Evolutionary conservation across 2,888 invertebrate genomes (phyloP), one percentile per base, ranked within the genome.

Genomic region (Cartodere bifasciata): DNA sequence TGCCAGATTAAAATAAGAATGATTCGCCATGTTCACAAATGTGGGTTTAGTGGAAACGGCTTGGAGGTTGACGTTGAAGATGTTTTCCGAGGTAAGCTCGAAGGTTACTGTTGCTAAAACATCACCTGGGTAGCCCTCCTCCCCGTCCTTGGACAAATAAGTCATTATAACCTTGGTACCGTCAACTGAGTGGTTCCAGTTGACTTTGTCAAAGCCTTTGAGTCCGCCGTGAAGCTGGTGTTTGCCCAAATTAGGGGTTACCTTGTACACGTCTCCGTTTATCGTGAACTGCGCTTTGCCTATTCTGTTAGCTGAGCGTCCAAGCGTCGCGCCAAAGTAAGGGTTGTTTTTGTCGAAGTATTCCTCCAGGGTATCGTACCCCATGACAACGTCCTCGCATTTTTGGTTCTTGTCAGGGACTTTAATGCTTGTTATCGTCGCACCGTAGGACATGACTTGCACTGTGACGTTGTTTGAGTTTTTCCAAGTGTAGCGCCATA

Each of bases 91-190:
- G 4, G 71, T 75, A 12, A 91, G 65, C 42, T 72, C 70, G 50
- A 80, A 91, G 0, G 66, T 65, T 1, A 80, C 71, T 24, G 74
- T 75, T 1, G 74, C 74, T 42, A 75, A 67, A 6, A 92, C 64
- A 23, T 76, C 70, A 1, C 94, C 94, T 0, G 94, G 94, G 58
- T 80, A 95, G 1, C 88, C 88, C 58, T 92, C 87, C 46, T 86
- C 79, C 7, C 77, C 75, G 43, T 86, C 80, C 4, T 71, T 68
- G 27, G 87, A 88, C 2, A 75, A 59, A 47, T 87, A 77, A 22
- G 70, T 73, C 67, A 92, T 70, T 2, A 72, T 66, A 1, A 91
- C 74, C 41, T 68, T 70, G 27, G 64, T 65, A 0, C 68, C 75
- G 20, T 58, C 57, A 1, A 76, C 65, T 41, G 67, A 62, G 2